These are phyloP conservation scores for Sphaerodactylus townsendi DNA, from an alignment of 2,113 vertebrate species.

Conservation along the genomic window DNA sequence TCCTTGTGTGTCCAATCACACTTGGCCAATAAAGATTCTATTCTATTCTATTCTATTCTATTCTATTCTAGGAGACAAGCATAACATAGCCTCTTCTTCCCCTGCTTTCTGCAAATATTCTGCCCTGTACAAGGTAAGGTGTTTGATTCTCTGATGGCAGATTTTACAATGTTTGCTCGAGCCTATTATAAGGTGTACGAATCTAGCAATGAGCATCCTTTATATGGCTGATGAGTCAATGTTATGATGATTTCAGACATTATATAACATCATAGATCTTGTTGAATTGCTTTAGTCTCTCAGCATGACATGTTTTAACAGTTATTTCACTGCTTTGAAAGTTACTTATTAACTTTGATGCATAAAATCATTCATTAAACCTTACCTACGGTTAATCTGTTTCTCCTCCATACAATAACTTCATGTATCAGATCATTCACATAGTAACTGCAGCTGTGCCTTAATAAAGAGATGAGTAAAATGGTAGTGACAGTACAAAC, in stretches of 20 bases:
- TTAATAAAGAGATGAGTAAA: neutral
- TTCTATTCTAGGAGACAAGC: too few species aligned
- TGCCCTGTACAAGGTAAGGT: neutral
- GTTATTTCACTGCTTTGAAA: constrained; percentile 9
- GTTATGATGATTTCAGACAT: constrained; percentile 35
- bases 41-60: too few species aligned
- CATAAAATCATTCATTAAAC: constrained; percentile 3
- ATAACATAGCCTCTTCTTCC: neutral
- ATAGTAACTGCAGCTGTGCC: neutral
- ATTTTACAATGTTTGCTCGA: constrained; percentile 21
- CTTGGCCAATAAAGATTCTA: too few species aligned
- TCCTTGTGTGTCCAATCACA: too few species aligned
- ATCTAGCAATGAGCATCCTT: neutral
- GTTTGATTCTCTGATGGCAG: neutral
- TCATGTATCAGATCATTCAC: neutral
- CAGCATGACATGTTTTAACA: constrained; percentile 15
- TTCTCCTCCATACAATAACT: neutral
- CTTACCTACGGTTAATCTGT: neutral
- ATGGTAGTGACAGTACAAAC: neutral
- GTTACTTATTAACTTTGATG: constrained; percentile 16
- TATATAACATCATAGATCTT: constrained; percentile 31
- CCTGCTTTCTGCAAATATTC: constrained; percentile 6
- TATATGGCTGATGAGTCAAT: constrained; percentile 34
- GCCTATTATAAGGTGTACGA: constrained; percentile 29
- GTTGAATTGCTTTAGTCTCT: constrained; percentile 2